Conservation (phyloP, 2,888 invertebrate genomes). For the Megamerina dolium region DNA sequence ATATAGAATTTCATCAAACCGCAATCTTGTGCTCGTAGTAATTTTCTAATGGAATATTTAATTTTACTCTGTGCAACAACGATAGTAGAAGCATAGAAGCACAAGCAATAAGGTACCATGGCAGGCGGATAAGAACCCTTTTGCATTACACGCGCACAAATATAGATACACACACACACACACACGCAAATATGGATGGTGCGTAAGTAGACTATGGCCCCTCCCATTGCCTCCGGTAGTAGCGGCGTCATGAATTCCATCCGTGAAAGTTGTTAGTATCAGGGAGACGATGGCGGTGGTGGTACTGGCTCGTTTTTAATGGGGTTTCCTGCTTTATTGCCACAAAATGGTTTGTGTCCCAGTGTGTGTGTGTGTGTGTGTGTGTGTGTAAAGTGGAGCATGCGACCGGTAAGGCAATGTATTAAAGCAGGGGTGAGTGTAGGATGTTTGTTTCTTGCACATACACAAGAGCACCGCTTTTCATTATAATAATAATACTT, state of each 20-base stretch:
- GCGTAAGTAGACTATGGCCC: no score
- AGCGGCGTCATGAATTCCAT: background rate
- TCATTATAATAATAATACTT: conserved; percentile 49
- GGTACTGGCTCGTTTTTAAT: conserved; percentile 3
- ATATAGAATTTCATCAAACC: conserved; percentile 23
- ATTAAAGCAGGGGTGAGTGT: background rate
- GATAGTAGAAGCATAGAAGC: conserved; percentile 18
- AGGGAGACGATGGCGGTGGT: no score
- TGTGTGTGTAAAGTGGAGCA: no score
- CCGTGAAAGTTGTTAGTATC: no score
- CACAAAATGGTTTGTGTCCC: background rate
- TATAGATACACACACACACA: conserved; percentile 5
- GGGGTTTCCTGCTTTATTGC: background rate
- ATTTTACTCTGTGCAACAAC: conserved; percentile 32
- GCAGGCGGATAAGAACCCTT: no score
- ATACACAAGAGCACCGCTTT: conserved; percentile 26
- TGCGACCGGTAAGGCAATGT: no score
- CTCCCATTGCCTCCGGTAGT: no score
- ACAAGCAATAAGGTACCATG: no score
- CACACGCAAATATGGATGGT: no score
- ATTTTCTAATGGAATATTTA: conserved; percentile 45
- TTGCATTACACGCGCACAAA: conserved; percentile 2
- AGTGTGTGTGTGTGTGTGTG: no score
- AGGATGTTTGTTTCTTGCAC: background rate
- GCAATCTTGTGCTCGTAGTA: conserved; percentile 43